Conservation (phyloP, 2,888 invertebrate species). For the Scaptodrosophila latifasciaeformis region DNA sequence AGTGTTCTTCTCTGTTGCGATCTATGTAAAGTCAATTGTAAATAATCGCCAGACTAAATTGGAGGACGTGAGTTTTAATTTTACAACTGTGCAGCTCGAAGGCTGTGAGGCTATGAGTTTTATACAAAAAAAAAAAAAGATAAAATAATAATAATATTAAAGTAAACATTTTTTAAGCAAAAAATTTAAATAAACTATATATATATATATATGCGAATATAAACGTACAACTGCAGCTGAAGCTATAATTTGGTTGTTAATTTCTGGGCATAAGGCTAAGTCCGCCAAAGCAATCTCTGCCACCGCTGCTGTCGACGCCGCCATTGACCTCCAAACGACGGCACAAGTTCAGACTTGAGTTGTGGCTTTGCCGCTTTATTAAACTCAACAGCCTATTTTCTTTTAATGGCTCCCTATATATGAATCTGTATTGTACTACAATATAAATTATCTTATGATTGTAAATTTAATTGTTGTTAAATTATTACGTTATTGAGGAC, state of each 20-base stretch:
- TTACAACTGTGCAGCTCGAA: not conserved
- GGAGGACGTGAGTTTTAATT: not conserved
- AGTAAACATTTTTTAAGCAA: too few relatives aligned
- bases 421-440: too few relatives aligned
- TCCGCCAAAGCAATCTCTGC: too few relatives aligned
- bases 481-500: conserved; percentile 56
- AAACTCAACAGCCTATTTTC: not conserved
- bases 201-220: too few relatives aligned
- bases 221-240: too few relatives aligned
- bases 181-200: too few relatives aligned
- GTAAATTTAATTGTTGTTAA: conserved; percentile 65
- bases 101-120: not conserved
- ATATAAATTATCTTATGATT: conserved; percentile 14
- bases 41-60: conserved; percentile 27
- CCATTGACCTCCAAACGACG: conserved; percentile 50
- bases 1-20: not conserved
- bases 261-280: too few relatives aligned
- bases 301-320: too few relatives aligned
- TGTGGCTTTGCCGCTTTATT: not conserved
- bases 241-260: too few relatives aligned
- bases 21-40: conserved; percentile 49
- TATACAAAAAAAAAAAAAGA: not conserved
- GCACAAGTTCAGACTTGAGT: conserved; percentile 17
- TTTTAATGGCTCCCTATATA: too few relatives aligned
- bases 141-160: too few relatives aligned